Conservation (phyloP, 1,140 invertebrate genomes). For the Hyles vespertilio region DNA sequence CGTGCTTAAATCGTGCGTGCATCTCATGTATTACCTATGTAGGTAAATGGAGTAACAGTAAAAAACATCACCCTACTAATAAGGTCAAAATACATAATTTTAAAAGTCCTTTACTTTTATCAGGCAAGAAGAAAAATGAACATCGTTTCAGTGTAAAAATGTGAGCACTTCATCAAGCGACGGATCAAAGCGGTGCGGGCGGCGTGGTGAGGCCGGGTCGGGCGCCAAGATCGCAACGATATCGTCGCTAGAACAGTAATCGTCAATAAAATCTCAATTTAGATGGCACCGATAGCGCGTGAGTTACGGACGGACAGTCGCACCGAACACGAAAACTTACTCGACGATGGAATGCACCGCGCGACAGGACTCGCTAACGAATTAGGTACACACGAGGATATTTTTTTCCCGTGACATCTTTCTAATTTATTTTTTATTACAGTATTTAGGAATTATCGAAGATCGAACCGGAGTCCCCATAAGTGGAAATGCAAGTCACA, state of each 20-base stretch:
- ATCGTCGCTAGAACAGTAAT: conserved; percentile 71
- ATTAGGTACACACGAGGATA: conserved; percentile 57
- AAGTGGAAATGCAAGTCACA: too few relatives aligned
- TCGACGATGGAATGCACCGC: conserved; percentile 63
- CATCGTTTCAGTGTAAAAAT: conserved; percentile 7
- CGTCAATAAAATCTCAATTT: conserved; percentile 76
- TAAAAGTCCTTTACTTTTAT: too few relatives aligned
- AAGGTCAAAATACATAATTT: too few relatives aligned
- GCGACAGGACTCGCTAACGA: conserved; percentile 67
- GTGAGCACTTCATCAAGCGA: conserved; percentile 24
- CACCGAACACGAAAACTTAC: conserved; percentile 72
- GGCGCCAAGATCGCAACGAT: conserved; percentile 74
- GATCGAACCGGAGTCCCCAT: too few relatives aligned
- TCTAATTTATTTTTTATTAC: conserved; percentile 45
- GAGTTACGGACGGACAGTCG: conserved; percentile 68
- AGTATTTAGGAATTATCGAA: not conserved
- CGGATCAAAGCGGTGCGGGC: conserved; percentile 35
- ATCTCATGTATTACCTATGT: too few relatives aligned
- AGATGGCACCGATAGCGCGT: conserved; percentile 71
- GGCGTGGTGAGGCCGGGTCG: conserved; percentile 31
- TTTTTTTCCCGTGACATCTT: conserved; percentile 40
- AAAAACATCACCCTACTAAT: too few relatives aligned
- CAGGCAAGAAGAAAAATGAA: conserved; percentile 1
- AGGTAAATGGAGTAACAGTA: too few relatives aligned
- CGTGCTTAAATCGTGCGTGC: too few relatives aligned